Evolutionary conservation across 2,113 vertebrate genomes (phyloP).

Genomic region (Gobio gobio): DNA sequence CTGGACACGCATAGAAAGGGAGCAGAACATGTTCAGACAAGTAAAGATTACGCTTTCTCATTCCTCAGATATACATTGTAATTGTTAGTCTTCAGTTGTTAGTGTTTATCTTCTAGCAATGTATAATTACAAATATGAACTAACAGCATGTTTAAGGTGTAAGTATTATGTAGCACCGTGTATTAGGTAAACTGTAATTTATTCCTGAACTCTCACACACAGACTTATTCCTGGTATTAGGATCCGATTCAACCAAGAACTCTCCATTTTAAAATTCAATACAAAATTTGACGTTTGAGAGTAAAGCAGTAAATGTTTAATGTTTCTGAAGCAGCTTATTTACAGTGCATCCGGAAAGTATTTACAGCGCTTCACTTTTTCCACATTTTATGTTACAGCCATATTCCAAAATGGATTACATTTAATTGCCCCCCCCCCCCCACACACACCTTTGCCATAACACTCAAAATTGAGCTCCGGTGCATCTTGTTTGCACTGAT

Average conservation of each 20-base stretch:
- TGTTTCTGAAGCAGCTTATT: no score
- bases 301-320: neutral
- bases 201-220: neutral
- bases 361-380: no score
- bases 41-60: neutral
- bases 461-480: no score
- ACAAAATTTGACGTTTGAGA: neutral
- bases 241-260: neutral
- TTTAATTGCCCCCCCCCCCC: no score
- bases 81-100: neutral
- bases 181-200: constrained; percentile 45
- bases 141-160: constrained; percentile 21
- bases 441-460: no score
- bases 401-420: no score
- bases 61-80: neutral
- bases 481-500: no score
- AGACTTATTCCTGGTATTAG: neutral
- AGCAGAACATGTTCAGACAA: constrained; percentile 13
- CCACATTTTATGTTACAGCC: no score
- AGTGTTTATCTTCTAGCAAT: constrained; percentile 32
- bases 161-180: constrained; percentile 23
- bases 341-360: no score
- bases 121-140: constrained; percentile 39
- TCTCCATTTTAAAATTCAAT: neutral
- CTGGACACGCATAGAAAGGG: constrained; percentile 63